These are phyloP conservation scores for Tamandua tetradactyla DNA, from an alignment of 2,797 vertebrate genomes.

Conservation along the genomic window DNA sequence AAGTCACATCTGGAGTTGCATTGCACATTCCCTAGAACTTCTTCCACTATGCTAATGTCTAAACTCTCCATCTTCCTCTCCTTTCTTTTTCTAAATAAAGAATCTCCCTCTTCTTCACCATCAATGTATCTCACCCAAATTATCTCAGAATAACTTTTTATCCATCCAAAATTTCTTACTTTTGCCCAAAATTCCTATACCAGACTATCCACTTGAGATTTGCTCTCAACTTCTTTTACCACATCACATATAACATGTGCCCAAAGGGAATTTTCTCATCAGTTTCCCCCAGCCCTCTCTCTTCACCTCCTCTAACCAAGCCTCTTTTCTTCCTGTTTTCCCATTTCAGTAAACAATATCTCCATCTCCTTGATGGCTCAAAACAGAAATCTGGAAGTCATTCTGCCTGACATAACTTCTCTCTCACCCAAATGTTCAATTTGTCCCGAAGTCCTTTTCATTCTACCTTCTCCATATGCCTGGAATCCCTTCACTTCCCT, in stretches of 20 bases:
- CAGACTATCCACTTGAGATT: too few relatives aligned
- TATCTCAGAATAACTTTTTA: neutral
- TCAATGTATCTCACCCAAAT: neutral
- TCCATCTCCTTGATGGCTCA: neutral
- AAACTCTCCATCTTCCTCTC: neutral
- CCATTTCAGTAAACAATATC: neutral
- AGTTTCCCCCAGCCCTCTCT: neutral
- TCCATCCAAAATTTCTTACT: neutral
- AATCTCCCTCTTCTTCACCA: neutral
- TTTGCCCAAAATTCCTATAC: neutral
- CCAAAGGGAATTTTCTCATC: neutral
- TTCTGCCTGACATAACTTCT: neutral
- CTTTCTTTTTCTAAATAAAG: neutral
- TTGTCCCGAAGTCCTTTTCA: neutral
- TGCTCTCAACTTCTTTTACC: neutral
- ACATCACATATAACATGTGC: too few relatives aligned
- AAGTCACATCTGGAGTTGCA: neutral
- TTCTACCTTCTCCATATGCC: neutral
- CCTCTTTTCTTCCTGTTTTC: neutral
- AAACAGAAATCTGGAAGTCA: neutral
- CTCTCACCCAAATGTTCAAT: neutral
- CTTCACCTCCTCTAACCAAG: neutral
- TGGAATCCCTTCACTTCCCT: neutral
- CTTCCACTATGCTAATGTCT: neutral
- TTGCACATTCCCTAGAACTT: neutral